Base-by-base conservation (phyloP, 2,888 invertebrate species). In the Gonocerus acuteangulatus region DNA sequence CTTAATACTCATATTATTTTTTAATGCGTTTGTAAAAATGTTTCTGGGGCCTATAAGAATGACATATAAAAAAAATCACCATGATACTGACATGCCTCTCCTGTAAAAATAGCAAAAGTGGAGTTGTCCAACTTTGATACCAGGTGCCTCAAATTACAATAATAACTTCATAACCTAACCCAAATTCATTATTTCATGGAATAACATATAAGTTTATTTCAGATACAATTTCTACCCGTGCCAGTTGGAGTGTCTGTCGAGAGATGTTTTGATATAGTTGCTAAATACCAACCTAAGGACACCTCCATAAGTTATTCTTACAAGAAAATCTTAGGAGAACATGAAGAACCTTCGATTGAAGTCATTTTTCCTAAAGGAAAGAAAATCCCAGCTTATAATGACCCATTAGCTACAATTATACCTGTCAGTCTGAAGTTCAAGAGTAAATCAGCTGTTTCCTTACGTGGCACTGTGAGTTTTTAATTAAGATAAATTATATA, bases 191-290 rank as follows among this genome's bases (percentile, higher is more conserved):
- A n/a, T n/a, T n/a, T n/a, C n/a, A n/a, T n/a, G n/a, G n/a, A n/a
- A n/a, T n/a, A n/a, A n/a, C n/a, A n/a, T n/a, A n/a, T n/a, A n/a
- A n/a, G n/a, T n/a, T n/a, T n/a, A n/a, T 54, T 60, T 1, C 69
- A 72, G 57, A 66, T 75, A 21, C 73, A 70, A 52, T 71, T 77
- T 16, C 67, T 68, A 19, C 73, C 75, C 0, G 69, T 74, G 11
- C 72, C 73, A 1, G 59, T 74, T 11, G 68, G 64, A 34, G 66
- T 68, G 2, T 52, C 63, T 21, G 60, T 66, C 1, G 70, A 71
- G 27, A 65, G 68, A 44, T 67, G 27, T 18, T 19, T 67, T 0
- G 51, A 51, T 11, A 65, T 72, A 2, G 9, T 60, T 2, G 65
- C 65, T 23, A 62, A 48, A 22, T 54, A 65, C 22, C 48, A n/a